Evolutionary conservation across 2,113 vertebrate genomes (phyloP), one percentile per base, ranked within the genome.

Genomic region (Notothenia coriiceps): DNA sequence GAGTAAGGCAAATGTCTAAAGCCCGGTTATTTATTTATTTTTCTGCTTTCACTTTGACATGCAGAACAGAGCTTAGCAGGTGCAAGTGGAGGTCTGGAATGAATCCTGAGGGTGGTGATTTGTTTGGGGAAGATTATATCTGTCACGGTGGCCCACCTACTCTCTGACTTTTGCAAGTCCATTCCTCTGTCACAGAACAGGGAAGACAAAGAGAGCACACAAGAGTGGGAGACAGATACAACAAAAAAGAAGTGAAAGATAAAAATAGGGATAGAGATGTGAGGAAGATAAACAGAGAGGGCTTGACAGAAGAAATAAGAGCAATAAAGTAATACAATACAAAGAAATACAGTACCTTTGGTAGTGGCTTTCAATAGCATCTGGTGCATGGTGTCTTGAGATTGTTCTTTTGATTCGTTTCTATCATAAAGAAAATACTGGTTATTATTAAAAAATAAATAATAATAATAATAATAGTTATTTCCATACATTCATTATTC

Each of bases 351-450:
- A 89, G 64, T 95, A 99, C 98, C 97, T 97, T 91, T 96, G 95
- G 89, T 98, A 99, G 88, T 98, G 95, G 92, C 78, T 93, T 94
- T 97, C 96, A 47, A 96, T 93, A 46, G 95, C 95, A 82, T 98
- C 97, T 35, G 93, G 90, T 74, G 94, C 92, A 71, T 98, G 97
- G 92, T 98, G 97, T 76, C 96, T 97, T 71, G 89, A 95, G 88
- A 97, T 92, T 62, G 96, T 98, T 91, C 95, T 97, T 94, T 98
- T 99, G 89, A 96, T 98, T 84, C 97, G 94, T 94, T 99, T 99
- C 98, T 99, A 91, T 86, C 91, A 93, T 61, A 92, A 90, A 63
- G 69, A 82, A 1, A 80, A 76, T 0, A 46, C 5, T 63, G 50
- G 11, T 56, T 10, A 44, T 20, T 4, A 47, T 43, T 18, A 65